phyloP scores from a whole-genome alignment of 2,888 invertebrate genomes.

The Liodrosophila aerea region DNA sequence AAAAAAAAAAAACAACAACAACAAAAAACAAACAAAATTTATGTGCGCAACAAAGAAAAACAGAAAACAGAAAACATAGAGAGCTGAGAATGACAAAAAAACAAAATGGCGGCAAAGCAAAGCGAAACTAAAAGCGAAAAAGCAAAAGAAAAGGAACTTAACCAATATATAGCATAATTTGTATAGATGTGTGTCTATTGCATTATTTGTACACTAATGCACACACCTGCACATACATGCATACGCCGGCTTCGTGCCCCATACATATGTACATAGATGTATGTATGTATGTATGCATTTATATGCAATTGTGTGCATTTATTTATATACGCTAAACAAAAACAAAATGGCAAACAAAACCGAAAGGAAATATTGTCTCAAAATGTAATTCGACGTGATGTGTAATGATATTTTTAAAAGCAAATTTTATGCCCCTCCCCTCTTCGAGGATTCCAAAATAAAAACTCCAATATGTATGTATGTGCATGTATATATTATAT shows the following conservation, averaged over 20 bases:
- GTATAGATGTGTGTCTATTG: conserved; percentile 81
- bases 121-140: conserved; percentile 28
- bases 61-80: too few species aligned
- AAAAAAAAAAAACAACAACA: conserved; percentile 29
- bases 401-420: conserved; percentile 81
- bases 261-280: conserved; percentile 38
- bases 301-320: conserved; percentile 73
- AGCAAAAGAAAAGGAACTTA: conserved; percentile 39
- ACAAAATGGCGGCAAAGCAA: conserved; percentile 26
- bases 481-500: too few species aligned
- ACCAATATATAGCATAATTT: conserved; percentile 80
- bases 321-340: conserved; percentile 67
- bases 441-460: conserved; percentile 33
- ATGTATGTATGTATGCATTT: conserved; percentile 33
- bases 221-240: conserved; percentile 10
- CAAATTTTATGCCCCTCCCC: conserved; percentile 73
- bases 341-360: conserved; percentile 28
- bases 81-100: conserved; percentile 46
- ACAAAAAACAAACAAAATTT: conserved; percentile 32
- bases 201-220: conserved; percentile 78
- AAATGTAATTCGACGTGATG: conserved; percentile 79
- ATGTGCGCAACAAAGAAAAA: conserved; percentile 28
- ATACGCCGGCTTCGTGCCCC: conserved; percentile 12
- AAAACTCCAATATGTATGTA: not conserved
- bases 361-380: conserved; percentile 53